Base-by-base conservation (phyloP, 2,797 vertebrate species). In the Margarornis squamiger region DNA sequence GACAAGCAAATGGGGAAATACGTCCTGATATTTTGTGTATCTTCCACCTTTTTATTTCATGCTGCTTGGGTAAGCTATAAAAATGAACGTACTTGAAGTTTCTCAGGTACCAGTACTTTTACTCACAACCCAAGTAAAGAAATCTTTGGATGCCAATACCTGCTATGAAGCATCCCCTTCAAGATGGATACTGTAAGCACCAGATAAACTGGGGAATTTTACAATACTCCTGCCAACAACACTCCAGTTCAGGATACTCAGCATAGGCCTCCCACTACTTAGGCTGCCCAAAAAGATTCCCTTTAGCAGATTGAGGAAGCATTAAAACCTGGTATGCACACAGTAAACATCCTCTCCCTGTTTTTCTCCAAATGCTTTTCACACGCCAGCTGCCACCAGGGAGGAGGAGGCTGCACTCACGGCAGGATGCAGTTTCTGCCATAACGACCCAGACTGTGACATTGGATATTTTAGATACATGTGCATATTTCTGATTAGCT, bases 1-100 rank as follows among this genome's bases (percentile, higher is more conserved):
- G 74, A 58, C 3, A 34, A 62, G 8, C 3, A 79, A 84, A 73
- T 30, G 12, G 23, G 16, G 16, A 59, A 70, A 73, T 30, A 48
- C 0, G 14, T 19, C 22, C 26, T 5, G 8, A 26, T 32, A 12
- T 1, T 1, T 14, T 26, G 26, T 7, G 4, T 22, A 21, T 65
- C 45, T 91, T 87, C 68, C 32, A 34, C 13, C 18, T 82, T 38
- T 75, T 66, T 12, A 13, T 65, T 90, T 92, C 20, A 7, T 5
- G 6, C 30, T 78, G 26, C 27, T 59, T 80, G 48, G 63, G 68
- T 13, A 59, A 88, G 16, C 15, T 41, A 20, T 17, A 48, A 41
- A 74, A 78, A 38, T 15, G 1, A 61, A 78, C 9, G 9, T 29
- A 7, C 23, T 46, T 32, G 18, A 48, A 61, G 12, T 46, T 93